Conservation (phyloP, 2,888 invertebrate species). For the Dichetophora obliterata region DNA sequence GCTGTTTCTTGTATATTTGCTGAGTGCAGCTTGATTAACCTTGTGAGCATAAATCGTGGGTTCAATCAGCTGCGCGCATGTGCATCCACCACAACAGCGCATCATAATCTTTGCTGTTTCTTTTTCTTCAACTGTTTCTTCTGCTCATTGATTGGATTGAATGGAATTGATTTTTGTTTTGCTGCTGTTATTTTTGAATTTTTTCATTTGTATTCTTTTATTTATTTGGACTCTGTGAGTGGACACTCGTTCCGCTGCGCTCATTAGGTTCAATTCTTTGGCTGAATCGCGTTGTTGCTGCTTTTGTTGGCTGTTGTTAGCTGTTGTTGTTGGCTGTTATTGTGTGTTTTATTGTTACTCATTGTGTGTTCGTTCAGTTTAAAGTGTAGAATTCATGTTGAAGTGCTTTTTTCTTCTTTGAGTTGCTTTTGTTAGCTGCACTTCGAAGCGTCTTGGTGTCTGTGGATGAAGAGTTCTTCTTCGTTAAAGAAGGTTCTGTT, state of each 20-base stretch:
- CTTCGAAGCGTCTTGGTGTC: no score
- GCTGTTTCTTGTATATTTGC: neutral
- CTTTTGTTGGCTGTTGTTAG: constrained; percentile 33
- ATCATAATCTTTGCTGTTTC: neutral
- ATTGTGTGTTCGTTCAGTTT: neutral
- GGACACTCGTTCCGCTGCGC: constrained; percentile 42
- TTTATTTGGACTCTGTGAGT: constrained; percentile 5
- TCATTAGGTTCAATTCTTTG: constrained; percentile 65
- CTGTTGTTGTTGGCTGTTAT: constrained; percentile 32
- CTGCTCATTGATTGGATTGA: constrained; percentile 42
- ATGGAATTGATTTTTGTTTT: constrained; percentile 31
- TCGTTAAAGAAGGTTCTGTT: neutral
- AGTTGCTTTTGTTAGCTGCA: neutral
- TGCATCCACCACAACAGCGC: neutral
- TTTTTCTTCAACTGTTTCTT: neutral
- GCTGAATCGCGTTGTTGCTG: constrained; percentile 46
- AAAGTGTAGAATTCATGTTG: constrained; percentile 16
- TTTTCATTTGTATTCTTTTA: constrained; percentile 13
- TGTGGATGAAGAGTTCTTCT: neutral
- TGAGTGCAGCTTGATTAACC: constrained; percentile 59
- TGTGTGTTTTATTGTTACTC: constrained; percentile 21
- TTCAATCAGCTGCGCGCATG: constrained; percentile 58
- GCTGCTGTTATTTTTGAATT: neutral
- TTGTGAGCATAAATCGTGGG: constrained; percentile 64
- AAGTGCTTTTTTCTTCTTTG: constrained; percentile 20